Evolutionary conservation across 2,888 invertebrate species (phyloP), one percentile per base, ranked within the genome.

Genomic region (Vanessa cardui): DNA sequence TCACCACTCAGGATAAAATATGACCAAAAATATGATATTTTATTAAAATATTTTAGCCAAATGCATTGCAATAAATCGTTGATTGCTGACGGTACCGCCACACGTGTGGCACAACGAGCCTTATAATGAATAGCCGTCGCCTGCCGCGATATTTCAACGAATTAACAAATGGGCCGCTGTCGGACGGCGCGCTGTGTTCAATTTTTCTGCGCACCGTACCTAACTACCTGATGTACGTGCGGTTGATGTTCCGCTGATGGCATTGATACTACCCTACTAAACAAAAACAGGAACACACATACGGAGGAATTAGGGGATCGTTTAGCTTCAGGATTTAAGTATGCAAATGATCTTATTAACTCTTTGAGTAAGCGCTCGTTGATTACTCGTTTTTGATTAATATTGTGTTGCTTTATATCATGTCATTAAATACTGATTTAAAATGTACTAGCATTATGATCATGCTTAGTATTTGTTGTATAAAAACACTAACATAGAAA

Each of bases 81-180:
- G 45, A 60, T 62, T 87, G 87, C 86, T 69, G 79, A 81, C 89
- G 72, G 75, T 90, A 83, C 86, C 63, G 54, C 73, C 82, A 86
- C 92, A 91, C 91, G 90, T 90, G 90, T 86, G 90, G 87, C 88
- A 88, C 88, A 90, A 88, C 90, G 89, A 89, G 87, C 89, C 89
- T 85, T 87, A 88, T 92, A 92, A 92, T 90, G 90, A 90, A 92
- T 90, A 80, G 89, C 89, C 89, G 89, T 88, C 90, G 88, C 87
- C 85, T 84, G 84, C 83, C 86, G 81, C 90, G 88, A 91, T 92
- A 92, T 91, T 90, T 92, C 91, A 92, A 85, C 82, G 90, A 88
- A 91, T 92, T 92, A 91, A 92, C 92, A 92, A 92, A 92, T 89
- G 90, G 90, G 88, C 77, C 88, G 92, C 54, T 54, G 54, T 91